These are phyloP conservation scores for Zosterops pallidus DNA, from an alignment of 2,113 vertebrate species.

Conservation along the genomic window DNA sequence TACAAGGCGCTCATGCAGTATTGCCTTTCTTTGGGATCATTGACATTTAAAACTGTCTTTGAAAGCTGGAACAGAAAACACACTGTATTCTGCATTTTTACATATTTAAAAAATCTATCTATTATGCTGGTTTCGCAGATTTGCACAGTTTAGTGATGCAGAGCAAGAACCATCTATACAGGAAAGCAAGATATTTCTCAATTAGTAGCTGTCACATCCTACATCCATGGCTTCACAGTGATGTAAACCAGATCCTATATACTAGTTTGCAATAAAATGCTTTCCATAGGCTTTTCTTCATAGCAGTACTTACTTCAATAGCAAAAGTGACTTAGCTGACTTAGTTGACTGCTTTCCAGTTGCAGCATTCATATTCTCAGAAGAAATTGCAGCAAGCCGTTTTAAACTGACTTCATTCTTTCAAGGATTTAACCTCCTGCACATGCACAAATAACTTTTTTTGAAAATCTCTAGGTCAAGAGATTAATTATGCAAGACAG, in stretches of 20 bases:
- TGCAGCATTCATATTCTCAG: neutral
- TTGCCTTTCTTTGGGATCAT: neutral
- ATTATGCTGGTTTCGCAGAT: neutral
- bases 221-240: neutral
- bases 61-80: neutral
- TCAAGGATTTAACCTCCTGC: neutral
- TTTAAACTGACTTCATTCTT: neutral
- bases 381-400: neutral
- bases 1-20: neutral
- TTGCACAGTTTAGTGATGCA: neutral
- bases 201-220: neutral
- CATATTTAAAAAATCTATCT: neutral
- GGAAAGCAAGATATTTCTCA: neutral
- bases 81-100: neutral
- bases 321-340: neutral
- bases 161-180: neutral
- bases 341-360: neutral
- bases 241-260: neutral
- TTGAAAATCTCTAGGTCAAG: neutral
- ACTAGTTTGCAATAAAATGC: neutral
- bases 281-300: neutral
- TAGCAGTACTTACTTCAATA: neutral
- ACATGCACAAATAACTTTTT: neutral
- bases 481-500: neutral
- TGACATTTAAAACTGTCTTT: neutral